A percentile compares a stretch with the other conserved stretches of the same genome.
Conservation (phyloP, 2,113 vertebrate species). For the Muntiacus muntjak region DNA sequence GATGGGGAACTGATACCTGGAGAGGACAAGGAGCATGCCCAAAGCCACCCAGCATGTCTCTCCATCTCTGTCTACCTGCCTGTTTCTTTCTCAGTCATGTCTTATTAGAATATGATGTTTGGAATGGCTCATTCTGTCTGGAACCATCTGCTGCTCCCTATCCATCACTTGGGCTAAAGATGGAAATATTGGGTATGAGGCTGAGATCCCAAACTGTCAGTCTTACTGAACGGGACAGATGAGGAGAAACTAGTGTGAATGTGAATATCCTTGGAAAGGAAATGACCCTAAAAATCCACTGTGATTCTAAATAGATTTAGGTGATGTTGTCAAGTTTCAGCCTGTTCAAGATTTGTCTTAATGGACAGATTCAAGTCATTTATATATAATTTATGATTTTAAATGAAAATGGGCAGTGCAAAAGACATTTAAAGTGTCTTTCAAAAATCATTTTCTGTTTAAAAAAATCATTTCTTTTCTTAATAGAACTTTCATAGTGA, state of each 20-base stretch:
- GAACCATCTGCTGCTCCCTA: not conserved
- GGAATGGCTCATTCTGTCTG: not conserved
- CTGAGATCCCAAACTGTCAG: not conserved
- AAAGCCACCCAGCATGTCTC: not conserved
- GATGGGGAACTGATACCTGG: not conserved
- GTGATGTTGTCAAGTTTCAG: conserved; percentile 7
- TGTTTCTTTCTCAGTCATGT: not conserved
- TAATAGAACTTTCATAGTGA: conserved; percentile 33
- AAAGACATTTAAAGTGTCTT: conserved; percentile 11
- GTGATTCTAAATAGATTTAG: conserved; percentile 30
- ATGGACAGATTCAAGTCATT: conserved; percentile 51
- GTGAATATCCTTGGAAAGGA: not conserved
- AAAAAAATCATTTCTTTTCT: conserved; percentile 7
- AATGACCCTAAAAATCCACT: not conserved
- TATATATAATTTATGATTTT: conserved; percentile 52
- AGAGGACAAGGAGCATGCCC: not conserved
- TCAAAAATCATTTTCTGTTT: not conserved
- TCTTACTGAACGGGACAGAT: not conserved
- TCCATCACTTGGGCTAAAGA: not conserved
- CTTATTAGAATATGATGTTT: not conserved
- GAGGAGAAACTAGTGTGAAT: not conserved
- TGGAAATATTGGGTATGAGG: not conserved
- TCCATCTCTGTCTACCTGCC: not conserved
- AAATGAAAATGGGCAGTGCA: conserved; percentile 32
- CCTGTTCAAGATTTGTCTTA: conserved; percentile 24